phyloP scores from a whole-genome alignment of 2,888 invertebrate species.

The Yponomeuta plumbellus region DNA sequence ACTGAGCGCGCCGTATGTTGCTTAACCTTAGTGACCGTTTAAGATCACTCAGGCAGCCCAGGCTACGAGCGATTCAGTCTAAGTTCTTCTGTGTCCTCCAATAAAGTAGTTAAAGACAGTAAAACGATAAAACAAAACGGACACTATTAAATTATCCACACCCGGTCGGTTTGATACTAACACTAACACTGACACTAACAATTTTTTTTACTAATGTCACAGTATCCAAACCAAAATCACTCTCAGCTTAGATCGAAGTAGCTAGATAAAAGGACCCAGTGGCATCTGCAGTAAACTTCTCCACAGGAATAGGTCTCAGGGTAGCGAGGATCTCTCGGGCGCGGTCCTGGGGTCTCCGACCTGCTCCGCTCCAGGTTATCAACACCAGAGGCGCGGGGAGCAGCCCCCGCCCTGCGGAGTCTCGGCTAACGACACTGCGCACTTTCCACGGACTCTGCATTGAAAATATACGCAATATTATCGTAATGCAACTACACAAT shows the following conservation, averaged over 20 bases:
- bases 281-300: conserved; percentile 26
- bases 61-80: no score
- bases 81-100: background rate
- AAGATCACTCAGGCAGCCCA: no score
- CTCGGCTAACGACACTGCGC: conserved; percentile 63
- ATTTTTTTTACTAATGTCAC: no score
- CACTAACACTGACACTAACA: no score
- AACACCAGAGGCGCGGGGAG: conserved; percentile 40
- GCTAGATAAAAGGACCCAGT: conserved; percentile 9
- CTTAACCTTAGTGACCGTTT: no score
- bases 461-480: no score
- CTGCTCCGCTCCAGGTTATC: conserved; percentile 74
- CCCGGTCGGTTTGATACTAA: background rate
- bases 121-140: background rate
- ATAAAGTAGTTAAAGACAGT: background rate
- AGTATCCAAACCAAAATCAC: background rate
- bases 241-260: background rate
- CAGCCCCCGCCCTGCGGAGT: conserved; percentile 58
- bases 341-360: conserved; percentile 66
- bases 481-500: no score
- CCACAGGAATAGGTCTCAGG: conserved; percentile 34
- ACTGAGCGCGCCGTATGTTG: no score
- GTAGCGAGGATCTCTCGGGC: conserved; percentile 47
- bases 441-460: no score
- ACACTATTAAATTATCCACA: conserved; percentile 2